Evolutionary conservation across 2,113 vertebrate species (phyloP).

Genomic region (Glaucomys volans): DNA sequence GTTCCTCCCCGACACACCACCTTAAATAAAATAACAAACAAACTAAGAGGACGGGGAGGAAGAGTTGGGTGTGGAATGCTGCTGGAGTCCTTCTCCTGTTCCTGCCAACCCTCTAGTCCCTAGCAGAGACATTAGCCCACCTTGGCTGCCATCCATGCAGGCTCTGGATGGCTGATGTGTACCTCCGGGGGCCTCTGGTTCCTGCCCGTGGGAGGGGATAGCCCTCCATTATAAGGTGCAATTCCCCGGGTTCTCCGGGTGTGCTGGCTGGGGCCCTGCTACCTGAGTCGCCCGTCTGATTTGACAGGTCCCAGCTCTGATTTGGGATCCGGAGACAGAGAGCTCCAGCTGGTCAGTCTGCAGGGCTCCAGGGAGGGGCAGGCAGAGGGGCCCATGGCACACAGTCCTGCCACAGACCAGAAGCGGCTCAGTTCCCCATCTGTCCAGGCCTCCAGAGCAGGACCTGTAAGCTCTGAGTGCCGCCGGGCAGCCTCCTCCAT

Average conservation of each 20-base stretch:
- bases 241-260: slow-evolving; percentile 59
- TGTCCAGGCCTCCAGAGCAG: slow-evolving; percentile 92
- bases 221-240: slow-evolving; percentile 62
- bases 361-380: slow-evolving; percentile 91
- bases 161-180: slow-evolving; percentile 44
- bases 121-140: background rate
- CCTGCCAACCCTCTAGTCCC: background rate
- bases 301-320: slow-evolving; percentile 95
- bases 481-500: slow-evolving; percentile 85
- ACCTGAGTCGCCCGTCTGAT: slow-evolving; percentile 95
- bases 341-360: slow-evolving; percentile 94
- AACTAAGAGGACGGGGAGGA: slow-evolving; percentile 34
- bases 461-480: slow-evolving; percentile 89
- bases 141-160: background rate
- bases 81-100: background rate
- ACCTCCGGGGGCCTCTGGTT: slow-evolving; percentile 14
- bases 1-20: slow-evolving; percentile 14
- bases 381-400: slow-evolving; percentile 85
- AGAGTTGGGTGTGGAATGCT: background rate
- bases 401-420: slow-evolving; percentile 92
- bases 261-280: slow-evolving; percentile 86
- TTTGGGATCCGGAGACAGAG: slow-evolving; percentile 96
- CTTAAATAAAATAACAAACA: slow-evolving; percentile 39
- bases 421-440: slow-evolving; percentile 90
- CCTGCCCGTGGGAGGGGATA: background rate